Evolutionary conservation across 2,797 vertebrate species (phyloP).

Genomic region (Gadopsis bispinosus): DNA sequence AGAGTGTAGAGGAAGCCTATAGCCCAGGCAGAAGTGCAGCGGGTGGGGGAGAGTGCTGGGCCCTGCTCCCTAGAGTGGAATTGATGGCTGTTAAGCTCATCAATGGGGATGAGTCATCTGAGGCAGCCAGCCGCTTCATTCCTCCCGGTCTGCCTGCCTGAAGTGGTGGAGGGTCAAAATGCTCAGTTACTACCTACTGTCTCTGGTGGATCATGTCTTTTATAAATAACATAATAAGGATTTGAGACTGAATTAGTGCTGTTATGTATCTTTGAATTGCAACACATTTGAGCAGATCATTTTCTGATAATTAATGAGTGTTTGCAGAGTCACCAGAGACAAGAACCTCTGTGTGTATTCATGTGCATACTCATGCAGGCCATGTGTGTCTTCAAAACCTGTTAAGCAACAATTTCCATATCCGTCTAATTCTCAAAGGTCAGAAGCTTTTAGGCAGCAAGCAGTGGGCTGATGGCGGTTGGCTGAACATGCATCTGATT

Average conservation of each 20-base stretch:
- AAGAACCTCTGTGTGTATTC: conserved; percentile 14
- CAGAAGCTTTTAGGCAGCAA: conserved; percentile 70
- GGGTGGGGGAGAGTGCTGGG: conserved; percentile 62
- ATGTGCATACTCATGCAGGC: conserved; percentile 30
- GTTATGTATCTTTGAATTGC: conserved; percentile 3
- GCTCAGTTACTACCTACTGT: conserved; percentile 62
- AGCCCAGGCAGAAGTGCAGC: conserved; percentile 67
- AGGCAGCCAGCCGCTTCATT: conserved; percentile 77
- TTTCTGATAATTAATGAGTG: conserved; percentile 19
- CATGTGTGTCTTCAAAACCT: conserved; percentile 50
- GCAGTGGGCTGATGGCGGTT: conserved; percentile 75
- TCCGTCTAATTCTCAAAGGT: conserved; percentile 79
- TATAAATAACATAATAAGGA: conserved; percentile 40
- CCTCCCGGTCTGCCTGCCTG: conserved; percentile 69
- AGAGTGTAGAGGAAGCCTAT: conserved; percentile 73
- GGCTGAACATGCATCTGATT: conserved; percentile 78
- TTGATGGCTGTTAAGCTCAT: conserved; percentile 84
- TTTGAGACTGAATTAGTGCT: conserved; percentile 19
- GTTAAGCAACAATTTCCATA: conserved; percentile 77
- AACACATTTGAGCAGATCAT: conserved; percentile 12
- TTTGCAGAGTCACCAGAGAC: conserved; percentile 45
- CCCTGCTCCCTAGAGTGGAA: conserved; percentile 75
- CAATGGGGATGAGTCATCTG: conserved; percentile 84
- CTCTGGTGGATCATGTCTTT: conserved; percentile 37
- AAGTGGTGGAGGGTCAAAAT: conserved; percentile 68